Evolutionary conservation across 2,888 invertebrate species (phyloP).

Genomic region (Crioceris asparagi): DNA sequence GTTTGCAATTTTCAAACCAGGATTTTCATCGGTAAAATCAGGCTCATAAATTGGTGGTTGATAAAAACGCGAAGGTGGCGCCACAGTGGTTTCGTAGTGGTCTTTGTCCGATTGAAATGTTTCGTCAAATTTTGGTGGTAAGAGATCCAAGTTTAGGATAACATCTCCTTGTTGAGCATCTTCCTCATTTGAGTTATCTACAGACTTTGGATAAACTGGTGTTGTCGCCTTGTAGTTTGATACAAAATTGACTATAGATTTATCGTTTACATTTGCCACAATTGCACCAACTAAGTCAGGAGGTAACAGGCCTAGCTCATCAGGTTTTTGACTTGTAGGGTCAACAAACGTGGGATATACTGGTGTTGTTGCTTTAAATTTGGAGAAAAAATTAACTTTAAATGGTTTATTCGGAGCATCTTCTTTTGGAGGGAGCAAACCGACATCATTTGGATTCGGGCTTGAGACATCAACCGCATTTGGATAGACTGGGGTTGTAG

Average conservation of each 20-base stretch:
- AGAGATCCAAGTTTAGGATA: not conserved
- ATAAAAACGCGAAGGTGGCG: slow-evolving; percentile 22
- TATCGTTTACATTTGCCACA: not conserved
- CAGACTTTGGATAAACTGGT: slow-evolving; percentile 26
- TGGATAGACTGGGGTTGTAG: slow-evolving; percentile 28
- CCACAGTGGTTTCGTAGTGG: slow-evolving; percentile 5
- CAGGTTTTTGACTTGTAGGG: slow-evolving; percentile 18
- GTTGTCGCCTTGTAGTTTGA: slow-evolving; percentile 26
- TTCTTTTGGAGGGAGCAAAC: slow-evolving; percentile 22
- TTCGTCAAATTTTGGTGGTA: slow-evolving; percentile 1
- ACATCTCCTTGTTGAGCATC: not conserved
- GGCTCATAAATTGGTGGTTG: slow-evolving; percentile 22
- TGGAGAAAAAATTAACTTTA: slow-evolving; percentile 22
- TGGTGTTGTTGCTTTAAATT: slow-evolving; percentile 26
- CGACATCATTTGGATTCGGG: slow-evolving; percentile 22
- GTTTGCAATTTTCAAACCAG: slow-evolving; percentile 16
- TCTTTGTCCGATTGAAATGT: not conserved
- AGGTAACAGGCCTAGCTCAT: slow-evolving; percentile 22
- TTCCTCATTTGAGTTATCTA: slow-evolving; percentile 15
- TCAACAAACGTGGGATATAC: slow-evolving; percentile 27
- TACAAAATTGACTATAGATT: slow-evolving; percentile 18
- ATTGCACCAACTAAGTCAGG: too few species aligned
- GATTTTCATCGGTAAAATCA: slow-evolving; percentile 16
- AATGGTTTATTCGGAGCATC: too few species aligned
- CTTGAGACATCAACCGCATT: slow-evolving; percentile 24